phyloP scores from a whole-genome alignment of 2,797 vertebrate genomes.

The Crocodylus rhombifer region DNA sequence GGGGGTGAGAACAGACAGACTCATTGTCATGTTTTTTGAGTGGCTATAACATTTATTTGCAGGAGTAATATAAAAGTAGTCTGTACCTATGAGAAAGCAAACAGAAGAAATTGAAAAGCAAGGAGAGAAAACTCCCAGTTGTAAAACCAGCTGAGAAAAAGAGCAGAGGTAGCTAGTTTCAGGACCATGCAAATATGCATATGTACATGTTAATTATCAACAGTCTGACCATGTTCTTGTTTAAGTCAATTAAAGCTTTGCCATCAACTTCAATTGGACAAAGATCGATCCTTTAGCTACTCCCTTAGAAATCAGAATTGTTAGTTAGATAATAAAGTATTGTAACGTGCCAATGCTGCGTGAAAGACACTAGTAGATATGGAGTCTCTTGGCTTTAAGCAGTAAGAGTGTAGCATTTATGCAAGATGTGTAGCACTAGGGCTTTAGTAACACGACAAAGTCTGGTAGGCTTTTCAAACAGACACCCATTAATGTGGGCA shows the following conservation, averaged over 20 bases:
- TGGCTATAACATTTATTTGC: background rate
- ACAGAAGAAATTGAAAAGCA: background rate
- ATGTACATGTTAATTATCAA: background rate
- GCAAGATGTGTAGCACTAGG: background rate
- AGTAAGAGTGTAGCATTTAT: background rate
- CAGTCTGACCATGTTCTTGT: background rate
- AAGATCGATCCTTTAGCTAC: background rate
- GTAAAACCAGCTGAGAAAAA: background rate
- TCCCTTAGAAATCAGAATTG: background rate
- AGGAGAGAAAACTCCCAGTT: background rate
- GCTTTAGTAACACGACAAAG: background rate
- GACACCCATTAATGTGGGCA: background rate
- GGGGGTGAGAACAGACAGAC: background rate
- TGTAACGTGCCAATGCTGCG: fast-evolving
- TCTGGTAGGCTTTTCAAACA: background rate
- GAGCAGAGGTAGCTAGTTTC: background rate
- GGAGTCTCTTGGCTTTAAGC: background rate
- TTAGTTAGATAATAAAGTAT: background rate
- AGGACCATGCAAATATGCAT: background rate
- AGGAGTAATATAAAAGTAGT: slow-evolving; percentile 4
- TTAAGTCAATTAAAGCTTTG: background rate
- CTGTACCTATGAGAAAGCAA: slow-evolving; percentile 18
- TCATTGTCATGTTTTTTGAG: background rate
- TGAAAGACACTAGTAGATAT: background rate
- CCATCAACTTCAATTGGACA: background rate